phyloP scores from a whole-genome alignment of 2,113 vertebrate genomes.

The Cyphomyrus plagiostoma region DNA sequence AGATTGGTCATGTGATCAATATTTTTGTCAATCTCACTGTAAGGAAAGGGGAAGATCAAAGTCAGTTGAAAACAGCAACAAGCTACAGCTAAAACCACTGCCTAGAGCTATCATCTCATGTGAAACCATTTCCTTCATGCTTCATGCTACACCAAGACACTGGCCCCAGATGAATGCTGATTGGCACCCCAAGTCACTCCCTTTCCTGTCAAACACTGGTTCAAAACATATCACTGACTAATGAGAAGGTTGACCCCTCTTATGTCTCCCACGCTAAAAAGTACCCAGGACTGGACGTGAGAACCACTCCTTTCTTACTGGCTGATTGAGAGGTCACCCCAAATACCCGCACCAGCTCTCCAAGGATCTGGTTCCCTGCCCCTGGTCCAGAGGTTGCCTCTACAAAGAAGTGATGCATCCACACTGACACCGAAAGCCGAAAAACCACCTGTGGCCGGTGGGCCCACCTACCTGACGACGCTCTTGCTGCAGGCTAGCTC shows the following conservation, averaged over 20 bases:
- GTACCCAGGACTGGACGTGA: too few species aligned
- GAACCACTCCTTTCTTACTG: too few species aligned
- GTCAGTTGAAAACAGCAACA: conserved; percentile 20
- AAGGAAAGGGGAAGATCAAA: conserved; percentile 40
- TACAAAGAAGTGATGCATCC: background rate
- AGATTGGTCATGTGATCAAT: conserved; percentile 94
- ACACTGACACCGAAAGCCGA: background rate
- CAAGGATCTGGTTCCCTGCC: too few species aligned
- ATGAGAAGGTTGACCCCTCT: too few species aligned
- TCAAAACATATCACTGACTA: too few species aligned
- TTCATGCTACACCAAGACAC: background rate
- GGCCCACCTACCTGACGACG: conserved; percentile 73
- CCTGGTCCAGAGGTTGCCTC: background rate
- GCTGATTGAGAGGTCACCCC: too few species aligned
- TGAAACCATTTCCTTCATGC: conserved; percentile 33
- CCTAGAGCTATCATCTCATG: conserved; percentile 32
- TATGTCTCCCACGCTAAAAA: too few species aligned
- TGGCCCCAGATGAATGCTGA: too few species aligned
- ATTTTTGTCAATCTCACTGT: conserved; percentile 94
- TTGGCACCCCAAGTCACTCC: too few species aligned
- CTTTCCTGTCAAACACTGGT: too few species aligned
- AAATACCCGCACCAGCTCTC: too few species aligned
- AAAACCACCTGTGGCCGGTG: background rate
- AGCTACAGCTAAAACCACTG: conserved; percentile 29
- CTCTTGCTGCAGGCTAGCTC: conserved; percentile 89